A percentile compares a stretch with the other conserved stretches of the same genome.
Evolutionary conservation across 2,797 vertebrate genomes (phyloP).

Genomic region (Ceyx erithaca): DNA sequence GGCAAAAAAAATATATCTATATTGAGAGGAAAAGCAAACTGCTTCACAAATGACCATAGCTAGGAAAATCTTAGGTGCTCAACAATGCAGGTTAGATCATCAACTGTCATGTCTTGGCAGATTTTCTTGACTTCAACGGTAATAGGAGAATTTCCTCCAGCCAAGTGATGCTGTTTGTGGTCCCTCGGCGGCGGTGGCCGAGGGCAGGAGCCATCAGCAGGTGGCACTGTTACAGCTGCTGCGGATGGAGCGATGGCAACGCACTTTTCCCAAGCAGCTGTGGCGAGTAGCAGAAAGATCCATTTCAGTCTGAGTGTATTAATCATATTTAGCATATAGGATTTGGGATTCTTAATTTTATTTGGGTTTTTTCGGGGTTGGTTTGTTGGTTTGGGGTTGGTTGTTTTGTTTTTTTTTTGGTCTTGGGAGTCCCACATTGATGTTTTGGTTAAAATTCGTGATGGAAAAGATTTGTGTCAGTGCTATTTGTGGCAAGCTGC

Average conservation of each 20-base stretch:
- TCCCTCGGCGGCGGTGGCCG: background rate
- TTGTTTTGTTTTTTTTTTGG: background rate
- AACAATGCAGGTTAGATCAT: background rate
- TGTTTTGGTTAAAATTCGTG: background rate
- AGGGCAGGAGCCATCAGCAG: background rate
- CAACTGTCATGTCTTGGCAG: background rate
- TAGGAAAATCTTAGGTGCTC: background rate
- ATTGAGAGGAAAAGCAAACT: background rate
- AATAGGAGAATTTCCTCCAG: background rate
- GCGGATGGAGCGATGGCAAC: accelerated
- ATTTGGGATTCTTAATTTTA: background rate
- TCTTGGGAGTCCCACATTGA: background rate
- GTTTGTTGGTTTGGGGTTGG: background rate
- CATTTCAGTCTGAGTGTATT: background rate
- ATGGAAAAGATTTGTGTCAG: background rate
- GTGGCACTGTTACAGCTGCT: background rate
- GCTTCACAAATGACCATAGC: background rate
- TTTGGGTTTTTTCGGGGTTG: background rate
- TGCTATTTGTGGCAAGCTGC: background rate
- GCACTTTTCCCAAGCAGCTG: background rate
- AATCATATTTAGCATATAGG: background rate
- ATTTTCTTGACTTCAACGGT: background rate
- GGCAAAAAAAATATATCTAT: background rate
- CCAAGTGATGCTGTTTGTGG: background rate
- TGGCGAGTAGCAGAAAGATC: background rate